A percentile compares a stretch with the other conserved stretches of the same genome.
Conservation (phyloP, 2,113 vertebrate species). For the Lophura nycthemera region DNA sequence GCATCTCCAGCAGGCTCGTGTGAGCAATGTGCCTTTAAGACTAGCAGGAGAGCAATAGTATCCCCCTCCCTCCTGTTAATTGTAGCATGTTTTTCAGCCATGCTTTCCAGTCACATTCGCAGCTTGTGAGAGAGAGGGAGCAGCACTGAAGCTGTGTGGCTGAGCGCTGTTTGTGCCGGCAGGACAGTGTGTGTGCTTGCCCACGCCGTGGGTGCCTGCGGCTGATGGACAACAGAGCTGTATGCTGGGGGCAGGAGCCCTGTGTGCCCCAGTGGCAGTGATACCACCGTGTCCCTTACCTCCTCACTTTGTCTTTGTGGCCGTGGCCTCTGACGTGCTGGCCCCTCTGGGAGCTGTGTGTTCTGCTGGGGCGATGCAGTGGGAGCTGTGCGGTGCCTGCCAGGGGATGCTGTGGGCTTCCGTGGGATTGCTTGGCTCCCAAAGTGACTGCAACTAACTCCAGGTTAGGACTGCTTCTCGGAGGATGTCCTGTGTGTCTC, state of each 20-base stretch:
- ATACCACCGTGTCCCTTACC: neutral
- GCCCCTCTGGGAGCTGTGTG: neutral
- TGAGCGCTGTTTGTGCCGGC: neutral
- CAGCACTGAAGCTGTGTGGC: neutral
- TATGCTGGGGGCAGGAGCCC: neutral
- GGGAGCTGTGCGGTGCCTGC: neutral
- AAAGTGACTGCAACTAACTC: conserved; percentile 53
- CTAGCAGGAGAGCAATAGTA: conserved; percentile 66
- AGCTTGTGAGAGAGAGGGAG: conserved; percentile 34
- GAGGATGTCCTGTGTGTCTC: conserved; percentile 56
- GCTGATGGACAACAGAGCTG: neutral
- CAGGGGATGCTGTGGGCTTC: neutral
- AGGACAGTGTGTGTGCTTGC: neutral
- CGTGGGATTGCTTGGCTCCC: neutral
- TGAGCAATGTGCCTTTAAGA: conserved; percentile 70
- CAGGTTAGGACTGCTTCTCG: neutral
- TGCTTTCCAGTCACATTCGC: conserved; percentile 73
- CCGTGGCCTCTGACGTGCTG: neutral
- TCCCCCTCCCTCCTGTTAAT: conserved; percentile 74
- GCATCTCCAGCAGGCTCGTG: neutral
- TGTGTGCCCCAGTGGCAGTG: neutral
- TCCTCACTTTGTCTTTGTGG: neutral
- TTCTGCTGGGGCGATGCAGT: neutral
- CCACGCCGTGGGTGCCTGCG: accelerated
- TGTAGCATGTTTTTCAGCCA: conserved; percentile 68